Evolutionary conservation across 1,140 invertebrate species (phyloP).

Genomic region (Aphaenogaster floridana): DNA sequence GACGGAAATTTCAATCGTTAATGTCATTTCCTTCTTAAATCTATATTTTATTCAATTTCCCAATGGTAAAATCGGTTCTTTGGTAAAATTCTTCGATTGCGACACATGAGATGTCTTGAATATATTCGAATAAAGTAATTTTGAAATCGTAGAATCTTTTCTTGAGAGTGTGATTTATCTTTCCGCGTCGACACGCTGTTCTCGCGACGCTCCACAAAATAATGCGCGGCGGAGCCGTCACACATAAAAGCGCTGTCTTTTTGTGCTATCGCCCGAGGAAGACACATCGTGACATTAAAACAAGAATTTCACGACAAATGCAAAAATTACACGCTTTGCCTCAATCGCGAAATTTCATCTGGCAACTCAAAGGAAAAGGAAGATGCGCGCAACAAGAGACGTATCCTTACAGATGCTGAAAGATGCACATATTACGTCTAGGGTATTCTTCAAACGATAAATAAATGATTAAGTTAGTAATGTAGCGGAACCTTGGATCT

Average conservation of each 20-base stretch:
- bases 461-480: slow-evolving; percentile 51
- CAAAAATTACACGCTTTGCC: slow-evolving; percentile 46
- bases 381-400: neutral
- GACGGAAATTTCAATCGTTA: neutral
- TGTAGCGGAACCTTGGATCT: neutral
- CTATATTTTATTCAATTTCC: neutral
- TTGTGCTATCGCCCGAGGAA: slow-evolving; percentile 24
- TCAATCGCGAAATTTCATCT: slow-evolving; percentile 1
- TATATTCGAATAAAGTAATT: neutral
- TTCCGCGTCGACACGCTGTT: slow-evolving; percentile 39
- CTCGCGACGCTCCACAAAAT: neutral
- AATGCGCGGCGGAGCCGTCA: slow-evolving; percentile 16
- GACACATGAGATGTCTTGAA: neutral
- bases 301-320: slow-evolving; percentile 41
- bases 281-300: slow-evolving; percentile 39
- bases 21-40: neutral
- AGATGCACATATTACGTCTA: neutral
- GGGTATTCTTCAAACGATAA: slow-evolving; percentile 34
- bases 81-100: neutral
- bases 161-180: slow-evolving; percentile 31
- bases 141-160: slow-evolving; percentile 34
- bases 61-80: neutral
- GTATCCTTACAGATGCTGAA: neutral
- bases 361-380: slow-evolving; percentile 20
- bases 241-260: slow-evolving; percentile 38